A percentile compares a stretch with the other conserved stretches of the same genome.
Evolutionary conservation across 2,113 vertebrate species (phyloP).

Genomic region (Brachyistius frenatus): DNA sequence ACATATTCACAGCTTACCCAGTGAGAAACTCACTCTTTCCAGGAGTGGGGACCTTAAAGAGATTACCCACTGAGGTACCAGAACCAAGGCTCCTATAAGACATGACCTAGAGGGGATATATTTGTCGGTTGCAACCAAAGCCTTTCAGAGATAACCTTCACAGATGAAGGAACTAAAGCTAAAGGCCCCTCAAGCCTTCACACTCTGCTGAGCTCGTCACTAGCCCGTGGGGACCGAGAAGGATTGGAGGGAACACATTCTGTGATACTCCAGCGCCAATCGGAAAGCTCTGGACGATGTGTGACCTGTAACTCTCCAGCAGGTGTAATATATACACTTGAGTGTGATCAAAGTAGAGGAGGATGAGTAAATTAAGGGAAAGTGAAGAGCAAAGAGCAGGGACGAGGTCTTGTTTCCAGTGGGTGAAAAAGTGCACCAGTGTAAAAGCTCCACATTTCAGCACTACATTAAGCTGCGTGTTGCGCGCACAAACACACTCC

Average conservation of each 20-base stretch:
- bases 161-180: slow-evolving; percentile 74
- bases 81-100: slow-evolving; percentile 67
- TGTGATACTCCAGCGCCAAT: slow-evolving; percentile 62
- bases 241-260: slow-evolving; percentile 60
- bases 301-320: slow-evolving; percentile 59
- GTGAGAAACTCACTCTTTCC: slow-evolving; percentile 67
- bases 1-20: slow-evolving; percentile 70
- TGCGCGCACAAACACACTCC: slow-evolving; percentile 56
- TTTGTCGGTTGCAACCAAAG: slow-evolving; percentile 74
- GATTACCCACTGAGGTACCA: slow-evolving; percentile 70
- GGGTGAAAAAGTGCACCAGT: slow-evolving; percentile 28
- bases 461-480: slow-evolving; percentile 51
- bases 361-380: slow-evolving; percentile 42
- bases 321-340: slow-evolving; percentile 52
- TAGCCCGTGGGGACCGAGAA: slow-evolving; percentile 50
- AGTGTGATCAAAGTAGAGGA: slow-evolving; percentile 57
- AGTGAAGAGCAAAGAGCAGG: slow-evolving; percentile 30
- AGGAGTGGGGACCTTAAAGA: slow-evolving; percentile 64
- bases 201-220: slow-evolving; percentile 73
- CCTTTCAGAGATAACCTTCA: slow-evolving; percentile 78
- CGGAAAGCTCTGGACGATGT: slow-evolving; percentile 45
- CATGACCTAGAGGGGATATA: slow-evolving; percentile 72
- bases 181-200: slow-evolving; percentile 69
- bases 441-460: slow-evolving; percentile 35
- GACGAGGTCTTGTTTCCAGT: slow-evolving; percentile 38